Percentiles rank a stretch among this genome's conserved stretches.
phyloP scores from a whole-genome alignment of 2,797 vertebrate genomes.

The Chelonia mydas region DNA sequence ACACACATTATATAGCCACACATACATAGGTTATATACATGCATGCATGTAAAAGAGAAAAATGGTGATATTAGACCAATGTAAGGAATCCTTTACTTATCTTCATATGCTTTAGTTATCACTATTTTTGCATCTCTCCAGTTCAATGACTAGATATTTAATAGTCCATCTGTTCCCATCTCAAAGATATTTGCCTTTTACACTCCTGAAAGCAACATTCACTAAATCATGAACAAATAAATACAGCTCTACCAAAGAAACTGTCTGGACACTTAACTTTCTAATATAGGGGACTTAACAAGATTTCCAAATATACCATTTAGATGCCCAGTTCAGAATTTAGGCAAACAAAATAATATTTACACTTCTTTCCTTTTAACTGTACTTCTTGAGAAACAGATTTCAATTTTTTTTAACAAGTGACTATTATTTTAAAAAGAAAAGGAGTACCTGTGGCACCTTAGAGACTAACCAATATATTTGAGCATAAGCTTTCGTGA shows the following conservation, averaged over 20 bases:
- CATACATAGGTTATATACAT: background rate
- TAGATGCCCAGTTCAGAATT: background rate
- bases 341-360: background rate
- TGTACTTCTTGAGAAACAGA: background rate
- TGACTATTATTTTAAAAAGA: background rate
- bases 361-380: background rate
- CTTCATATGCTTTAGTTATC: background rate
- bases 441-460: too few species aligned
- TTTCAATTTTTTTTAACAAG: background rate
- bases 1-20: background rate
- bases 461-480: too few species aligned
- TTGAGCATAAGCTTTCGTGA: too few species aligned
- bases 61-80: background rate
- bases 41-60: background rate
- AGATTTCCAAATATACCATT: background rate
- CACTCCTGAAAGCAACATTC: conserved; percentile 19
- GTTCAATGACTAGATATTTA: background rate
- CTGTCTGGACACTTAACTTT: background rate
- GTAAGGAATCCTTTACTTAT: background rate
- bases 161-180: background rate
- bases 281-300: background rate
- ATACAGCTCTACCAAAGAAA: conserved; percentile 4
- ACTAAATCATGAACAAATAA: conserved; percentile 3
- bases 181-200: conserved; percentile 51
- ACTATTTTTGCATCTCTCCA: background rate